Base-by-base conservation (phyloP, 1,140 invertebrate genomes). In the Zaprionus africanus region DNA sequence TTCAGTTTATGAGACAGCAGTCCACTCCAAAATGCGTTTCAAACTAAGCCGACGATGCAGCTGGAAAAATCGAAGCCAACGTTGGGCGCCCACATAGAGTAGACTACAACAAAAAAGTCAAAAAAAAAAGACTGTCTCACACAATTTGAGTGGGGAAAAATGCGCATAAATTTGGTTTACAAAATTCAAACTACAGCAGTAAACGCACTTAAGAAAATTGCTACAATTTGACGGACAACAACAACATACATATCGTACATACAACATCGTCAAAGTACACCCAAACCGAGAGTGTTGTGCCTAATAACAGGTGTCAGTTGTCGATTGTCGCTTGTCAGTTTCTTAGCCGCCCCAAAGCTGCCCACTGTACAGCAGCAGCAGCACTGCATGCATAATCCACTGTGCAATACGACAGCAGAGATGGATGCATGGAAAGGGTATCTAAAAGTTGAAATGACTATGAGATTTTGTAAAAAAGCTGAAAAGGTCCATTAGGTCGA, bases 231-330 rank as follows among this genome's bases (percentile, higher is more conserved):
- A 79, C 70, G 64, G 54, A 70, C 73, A 76, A 63, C 78, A 62
- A 75, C 65, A 83, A 76, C 41, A 66, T 26, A 53, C 24, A 46
- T 22, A 36, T 53, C 41, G 63, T 26, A 53, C 24, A 46, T 22
- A 36, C 59, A 56, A 65, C 46, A 12, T 38, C 60, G 19, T 51
- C 46, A 15, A 49, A 22, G 58, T 60, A 79, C 63, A 79, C 77
- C 78, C 73, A 81, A 60, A 70, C 68, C 34, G 56, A 63, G 51
- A 81, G 79, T 85, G 79, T 78, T 86, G 84, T 64, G 78, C 76
- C 62, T 83, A 90, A 90, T 83, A 90, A 90, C 86, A 90, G 88
- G 86, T 90, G 86, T 90, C 78, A 90, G 86, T 72, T 80, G 79
- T 81, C 79, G 78, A 64, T 76, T 71, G 46, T 51, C 46, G 46